Evolutionary conservation across 1,140 invertebrate species (phyloP).

Genomic region (Zaprionus tsacasi): DNA sequence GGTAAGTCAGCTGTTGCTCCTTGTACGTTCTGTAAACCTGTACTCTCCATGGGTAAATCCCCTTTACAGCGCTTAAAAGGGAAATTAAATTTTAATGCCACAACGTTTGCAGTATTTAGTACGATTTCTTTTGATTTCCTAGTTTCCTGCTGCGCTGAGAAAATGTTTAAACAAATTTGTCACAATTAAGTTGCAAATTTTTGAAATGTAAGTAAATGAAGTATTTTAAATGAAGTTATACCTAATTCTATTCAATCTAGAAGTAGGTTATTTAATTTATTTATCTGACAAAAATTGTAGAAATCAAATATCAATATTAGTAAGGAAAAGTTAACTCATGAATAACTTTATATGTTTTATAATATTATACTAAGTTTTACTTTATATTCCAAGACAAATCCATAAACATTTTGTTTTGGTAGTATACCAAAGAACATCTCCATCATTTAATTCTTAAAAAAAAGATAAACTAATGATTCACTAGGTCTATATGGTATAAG

Average conservation of each 20-base stretch:
- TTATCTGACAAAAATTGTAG: too few species aligned
- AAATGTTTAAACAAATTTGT: conserved; percentile 42
- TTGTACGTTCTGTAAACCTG: conserved; percentile 1
- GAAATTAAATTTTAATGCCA: conserved; percentile 73
- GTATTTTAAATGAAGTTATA: too few species aligned
- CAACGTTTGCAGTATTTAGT: conserved; percentile 35
- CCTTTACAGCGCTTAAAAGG: conserved; percentile 20
- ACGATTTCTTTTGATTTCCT: conserved; percentile 35
- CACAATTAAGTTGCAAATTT: conserved; percentile 29
- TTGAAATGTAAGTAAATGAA: not conserved
- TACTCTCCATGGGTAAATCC: not conserved
- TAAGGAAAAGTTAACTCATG: too few species aligned
- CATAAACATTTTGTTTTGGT: too few species aligned
- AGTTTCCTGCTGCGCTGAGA: conserved; percentile 6
- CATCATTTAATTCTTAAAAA: too few species aligned
- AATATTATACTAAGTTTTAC: too few species aligned
- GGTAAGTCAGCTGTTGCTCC: conserved; percentile 73
- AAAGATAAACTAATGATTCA: not conserved
- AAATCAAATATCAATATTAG: too few species aligned
- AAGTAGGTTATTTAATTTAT: too few species aligned
- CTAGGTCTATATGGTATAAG: not conserved
- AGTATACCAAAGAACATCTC: too few species aligned
- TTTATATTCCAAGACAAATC: too few species aligned
- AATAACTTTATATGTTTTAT: too few species aligned
- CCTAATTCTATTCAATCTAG: too few species aligned